Conservation (phyloP, 2,888 invertebrate species). For the Lepidochrysops patricia region DNA sequence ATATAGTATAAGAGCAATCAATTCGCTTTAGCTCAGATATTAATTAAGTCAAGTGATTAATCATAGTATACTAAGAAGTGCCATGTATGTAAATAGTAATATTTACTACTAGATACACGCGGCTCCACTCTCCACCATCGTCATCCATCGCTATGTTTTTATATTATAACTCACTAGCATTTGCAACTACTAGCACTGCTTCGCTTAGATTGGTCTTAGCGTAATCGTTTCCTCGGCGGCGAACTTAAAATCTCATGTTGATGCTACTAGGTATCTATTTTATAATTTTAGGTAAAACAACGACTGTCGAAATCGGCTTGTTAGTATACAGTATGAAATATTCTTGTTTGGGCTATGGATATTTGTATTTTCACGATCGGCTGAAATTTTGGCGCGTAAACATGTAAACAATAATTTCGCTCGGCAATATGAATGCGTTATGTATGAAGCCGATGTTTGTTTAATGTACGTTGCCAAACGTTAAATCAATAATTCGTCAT, state of each 20-base stretch:
- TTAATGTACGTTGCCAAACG: not conserved
- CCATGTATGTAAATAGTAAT: not conserved
- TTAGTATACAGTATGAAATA: not conserved
- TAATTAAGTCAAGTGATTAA: not conserved
- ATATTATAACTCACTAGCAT: too few relatives aligned
- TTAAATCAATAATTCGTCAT: not conserved
- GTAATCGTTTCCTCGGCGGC: too few relatives aligned
- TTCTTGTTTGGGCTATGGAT: too few relatives aligned
- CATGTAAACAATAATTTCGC: not conserved
- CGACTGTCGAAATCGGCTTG: not conserved
- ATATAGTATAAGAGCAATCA: not conserved
- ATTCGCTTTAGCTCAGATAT: not conserved
- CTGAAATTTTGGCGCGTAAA: not conserved
- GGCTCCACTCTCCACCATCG: too few relatives aligned
- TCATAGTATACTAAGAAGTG: not conserved
- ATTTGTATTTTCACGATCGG: not conserved
- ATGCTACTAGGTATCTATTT: not conserved
- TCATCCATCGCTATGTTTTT: too few relatives aligned
- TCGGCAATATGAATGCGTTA: not conserved
- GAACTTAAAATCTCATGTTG: too few relatives aligned
- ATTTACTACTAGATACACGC: not conserved
- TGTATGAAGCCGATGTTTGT: not conserved
- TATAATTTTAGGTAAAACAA: not conserved
- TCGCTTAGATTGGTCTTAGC: too few relatives aligned
- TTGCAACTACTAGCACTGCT: too few relatives aligned